These are phyloP conservation scores for Sesamia nonagrioides DNA, from an alignment of 1,140 invertebrate genomes.

Conservation along the genomic window DNA sequence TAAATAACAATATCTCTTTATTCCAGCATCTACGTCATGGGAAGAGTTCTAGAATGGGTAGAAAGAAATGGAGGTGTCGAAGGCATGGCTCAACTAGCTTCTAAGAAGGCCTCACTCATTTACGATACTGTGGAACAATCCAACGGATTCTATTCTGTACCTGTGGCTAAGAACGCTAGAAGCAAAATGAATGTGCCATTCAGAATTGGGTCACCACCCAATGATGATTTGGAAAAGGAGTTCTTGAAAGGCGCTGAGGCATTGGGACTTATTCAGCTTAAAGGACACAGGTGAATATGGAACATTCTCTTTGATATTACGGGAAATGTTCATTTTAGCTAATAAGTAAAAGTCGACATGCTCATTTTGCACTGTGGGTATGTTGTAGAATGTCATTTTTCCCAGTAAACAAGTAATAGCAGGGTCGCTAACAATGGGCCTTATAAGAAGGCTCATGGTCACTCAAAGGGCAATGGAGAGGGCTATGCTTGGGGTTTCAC, in stretches of 20 bases:
- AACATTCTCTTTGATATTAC: no score
- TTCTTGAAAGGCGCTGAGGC: constrained; percentile 95
- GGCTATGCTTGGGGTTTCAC: no score
- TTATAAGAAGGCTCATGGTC: no score
- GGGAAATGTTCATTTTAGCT: no score
- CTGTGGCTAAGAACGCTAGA: constrained; percentile 89
- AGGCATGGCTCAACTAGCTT: constrained; percentile 92
- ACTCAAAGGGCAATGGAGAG: no score
- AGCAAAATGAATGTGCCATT: constrained; percentile 98
- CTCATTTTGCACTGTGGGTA: no score
- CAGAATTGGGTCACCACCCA: constrained; percentile 91
- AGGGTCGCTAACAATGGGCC: no score
- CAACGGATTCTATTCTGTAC: constrained; percentile 95
- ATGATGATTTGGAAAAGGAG: constrained; percentile 94
- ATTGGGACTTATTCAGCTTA: constrained; percentile 94
- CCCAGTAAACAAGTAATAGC: no score
- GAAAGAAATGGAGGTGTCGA: constrained; percentile 94
- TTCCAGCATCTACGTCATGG: constrained; percentile 96
- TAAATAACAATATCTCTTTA: no score
- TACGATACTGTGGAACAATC: constrained; percentile 96
- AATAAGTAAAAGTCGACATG: no score
- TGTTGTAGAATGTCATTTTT: no score
- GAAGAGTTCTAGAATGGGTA: constrained; percentile 97
- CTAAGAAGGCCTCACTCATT: constrained; percentile 92
- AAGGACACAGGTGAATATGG: constrained; percentile 94